Conservation (phyloP, 2,113 vertebrate genomes). For the Lynx canadensis region DNA sequence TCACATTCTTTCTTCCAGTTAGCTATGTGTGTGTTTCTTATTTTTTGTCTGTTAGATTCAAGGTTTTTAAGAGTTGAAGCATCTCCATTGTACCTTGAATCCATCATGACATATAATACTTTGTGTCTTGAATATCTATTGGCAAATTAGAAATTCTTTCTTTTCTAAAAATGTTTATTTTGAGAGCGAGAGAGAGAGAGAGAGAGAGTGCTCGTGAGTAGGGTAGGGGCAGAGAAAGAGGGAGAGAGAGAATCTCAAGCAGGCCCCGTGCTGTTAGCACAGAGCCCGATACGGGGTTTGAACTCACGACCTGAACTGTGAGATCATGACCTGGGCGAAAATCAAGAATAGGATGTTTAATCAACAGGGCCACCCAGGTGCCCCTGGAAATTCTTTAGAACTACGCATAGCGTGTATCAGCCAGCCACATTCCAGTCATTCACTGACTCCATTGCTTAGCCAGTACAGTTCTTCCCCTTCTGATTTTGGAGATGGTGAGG, state of each 20-base stretch:
- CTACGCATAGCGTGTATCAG: fast-evolving
- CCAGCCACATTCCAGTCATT: neutral
- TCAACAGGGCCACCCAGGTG: too few species aligned
- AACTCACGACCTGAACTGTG: too few species aligned
- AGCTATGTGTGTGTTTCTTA: neutral
- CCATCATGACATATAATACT: neutral
- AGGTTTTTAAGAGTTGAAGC: neutral
- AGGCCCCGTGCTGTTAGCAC: too few species aligned
- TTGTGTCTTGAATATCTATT: neutral
- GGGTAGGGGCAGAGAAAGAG: too few species aligned
- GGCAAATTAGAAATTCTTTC: neutral
- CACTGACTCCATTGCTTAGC: neutral
- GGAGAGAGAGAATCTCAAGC: too few species aligned
- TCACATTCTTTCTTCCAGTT: neutral
- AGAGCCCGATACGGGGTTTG: too few species aligned
- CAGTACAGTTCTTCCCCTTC: neutral
- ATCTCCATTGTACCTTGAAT: neutral
- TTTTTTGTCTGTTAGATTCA: neutral
- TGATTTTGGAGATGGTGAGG: neutral
- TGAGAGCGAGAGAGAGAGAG: too few species aligned
- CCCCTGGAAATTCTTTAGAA: neutral
- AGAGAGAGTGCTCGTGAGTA: too few species aligned
- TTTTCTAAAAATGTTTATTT: too few species aligned
- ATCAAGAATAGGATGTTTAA: too few species aligned
- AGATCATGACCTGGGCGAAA: too few species aligned